A percentile compares a stretch with the other conserved stretches of the same genome.
Evolutionary conservation across 2,888 invertebrate species (phyloP).

Genomic region (Xanthia togata): DNA sequence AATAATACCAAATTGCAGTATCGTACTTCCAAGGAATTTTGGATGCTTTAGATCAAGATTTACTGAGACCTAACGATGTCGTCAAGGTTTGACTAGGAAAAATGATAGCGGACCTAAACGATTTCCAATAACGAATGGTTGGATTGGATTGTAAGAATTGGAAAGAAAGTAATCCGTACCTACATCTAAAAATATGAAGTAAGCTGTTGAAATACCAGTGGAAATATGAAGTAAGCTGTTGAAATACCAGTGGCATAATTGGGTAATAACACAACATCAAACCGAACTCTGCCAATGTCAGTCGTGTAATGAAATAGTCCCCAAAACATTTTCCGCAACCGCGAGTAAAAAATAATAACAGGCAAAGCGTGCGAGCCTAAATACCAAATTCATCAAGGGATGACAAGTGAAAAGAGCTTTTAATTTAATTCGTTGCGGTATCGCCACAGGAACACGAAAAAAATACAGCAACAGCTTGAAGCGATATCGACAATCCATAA

Average conservation of each 20-base stretch:
- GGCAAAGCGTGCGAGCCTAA: slow-evolving; percentile 77
- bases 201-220: background rate
- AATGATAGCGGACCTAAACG: slow-evolving; percentile 23
- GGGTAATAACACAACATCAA: background rate
- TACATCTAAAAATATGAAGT: background rate
- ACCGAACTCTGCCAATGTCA: slow-evolving; percentile 12
- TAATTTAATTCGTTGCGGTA: slow-evolving; percentile 91
- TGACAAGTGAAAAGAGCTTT: slow-evolving; percentile 91
- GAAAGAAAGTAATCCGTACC: background rate
- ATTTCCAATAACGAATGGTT: slow-evolving; percentile 42
- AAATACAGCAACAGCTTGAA: slow-evolving; percentile 90
- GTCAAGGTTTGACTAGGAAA: slow-evolving; percentile 5
- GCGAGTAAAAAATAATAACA: slow-evolving; percentile 74
- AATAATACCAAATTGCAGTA: background rate
- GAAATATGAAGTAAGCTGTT: background rate
- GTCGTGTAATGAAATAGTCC: slow-evolving; percentile 36
- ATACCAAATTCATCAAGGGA: slow-evolving; percentile 89
- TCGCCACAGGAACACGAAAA: slow-evolving; percentile 87
- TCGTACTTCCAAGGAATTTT: slow-evolving; percentile 3
- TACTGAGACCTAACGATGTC: slow-evolving; percentile 13
- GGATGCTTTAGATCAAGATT: background rate
- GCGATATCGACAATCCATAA: slow-evolving; percentile 91
- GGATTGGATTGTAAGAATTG: background rate
- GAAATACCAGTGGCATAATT: background rate
- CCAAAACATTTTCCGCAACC: slow-evolving; percentile 39